These are phyloP conservation scores for Drosophila yakuba DNA, from an alignment of 1,140 invertebrate genomes.

Conservation along the genomic window DNA sequence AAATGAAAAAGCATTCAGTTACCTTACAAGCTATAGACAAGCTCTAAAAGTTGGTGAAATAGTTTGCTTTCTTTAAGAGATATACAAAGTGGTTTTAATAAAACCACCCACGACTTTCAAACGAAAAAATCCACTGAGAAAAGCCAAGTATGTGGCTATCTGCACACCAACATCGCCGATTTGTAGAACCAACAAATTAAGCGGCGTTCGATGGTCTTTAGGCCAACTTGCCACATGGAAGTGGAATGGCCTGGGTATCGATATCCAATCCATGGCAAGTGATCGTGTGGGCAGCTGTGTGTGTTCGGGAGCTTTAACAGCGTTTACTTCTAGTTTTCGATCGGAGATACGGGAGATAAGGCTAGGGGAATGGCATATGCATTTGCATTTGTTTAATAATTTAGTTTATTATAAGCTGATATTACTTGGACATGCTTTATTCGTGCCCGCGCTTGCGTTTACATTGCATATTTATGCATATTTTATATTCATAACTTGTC, in stretches of 20 bases:
- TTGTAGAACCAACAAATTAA: constrained; percentile 76
- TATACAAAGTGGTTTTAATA: too few relatives aligned
- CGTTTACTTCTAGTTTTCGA: constrained; percentile 82
- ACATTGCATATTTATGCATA: constrained; percentile 76
- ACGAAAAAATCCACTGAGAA: neutral
- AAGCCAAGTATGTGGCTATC: constrained; percentile 31
- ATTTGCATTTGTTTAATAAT: constrained; percentile 80
- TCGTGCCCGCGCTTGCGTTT: constrained; percentile 54
- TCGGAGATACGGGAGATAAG: constrained; percentile 70
- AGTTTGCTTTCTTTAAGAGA: too few relatives aligned
- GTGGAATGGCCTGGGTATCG: constrained; percentile 5
- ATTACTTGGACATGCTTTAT: constrained; percentile 80
- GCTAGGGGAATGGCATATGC: constrained; percentile 36
- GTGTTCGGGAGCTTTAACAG: constrained; percentile 60
- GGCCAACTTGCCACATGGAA: constrained; percentile 6
- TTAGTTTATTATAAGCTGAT: constrained; percentile 74
- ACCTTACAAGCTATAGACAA: too few relatives aligned
- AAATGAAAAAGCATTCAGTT: too few relatives aligned
- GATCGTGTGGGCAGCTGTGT: constrained; percentile 64
- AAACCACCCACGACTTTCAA: too few relatives aligned
- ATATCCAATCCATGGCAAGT: constrained; percentile 32
- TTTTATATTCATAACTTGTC: constrained; percentile 83
- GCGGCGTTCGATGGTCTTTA: constrained; percentile 24
- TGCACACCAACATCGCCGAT: constrained; percentile 59
- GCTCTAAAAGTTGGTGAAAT: neutral